Evolutionary conservation across 1,140 invertebrate genomes (phyloP), one percentile per base, ranked within the genome.

Genomic region (Paramacrobiotus metropolitanus): DNA sequence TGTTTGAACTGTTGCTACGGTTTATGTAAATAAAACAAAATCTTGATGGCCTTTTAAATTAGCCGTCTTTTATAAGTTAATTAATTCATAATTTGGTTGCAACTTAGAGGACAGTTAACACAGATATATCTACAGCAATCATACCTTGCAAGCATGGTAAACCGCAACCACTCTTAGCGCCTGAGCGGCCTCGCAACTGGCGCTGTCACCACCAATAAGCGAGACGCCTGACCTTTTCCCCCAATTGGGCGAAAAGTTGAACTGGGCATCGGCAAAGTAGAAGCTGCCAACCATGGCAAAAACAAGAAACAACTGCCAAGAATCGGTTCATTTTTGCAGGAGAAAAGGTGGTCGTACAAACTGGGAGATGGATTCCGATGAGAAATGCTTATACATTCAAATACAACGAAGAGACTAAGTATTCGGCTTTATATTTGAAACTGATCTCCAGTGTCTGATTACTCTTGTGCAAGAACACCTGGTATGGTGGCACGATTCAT

Each of bases 221-320:
- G 15, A 15, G 24, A 9, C 24, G 15, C 48, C 48, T 28, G 48
- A 55, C 28, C 48, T 15, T 55, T 55, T 55, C 4, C 48, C 48
- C 48, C 48, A 55, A 24, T 55, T 55, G 48, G 48, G 48, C 15
- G 48, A 55, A 24, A 55, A 55, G 24, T 55, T 55, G 48, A 55
- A 55, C 48, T 55, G 48, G 4, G 15, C 48, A 15, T 24, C 15
- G 4, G 48, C 15, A 20, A 28, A 20, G 15, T 4, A 15, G 48
- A 24, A 15, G 48, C 15, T 20, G 48, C 15, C 28, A 15, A 24
- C 15, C 48, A 55, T 15, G 15, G 24, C 48, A 4, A 55, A 15
- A 28, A 55, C 48, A 40, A 24, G 4, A 55, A 24, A 55, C 15
- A 55, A 55, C 15, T 9, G 48, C 15, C 15, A 55, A 28, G 15